Percentiles rank a stretch among this genome's conserved stretches.
Evolutionary conservation across 1,140 invertebrate species (phyloP).

Genomic region (Spodoptera frugiperda): DNA sequence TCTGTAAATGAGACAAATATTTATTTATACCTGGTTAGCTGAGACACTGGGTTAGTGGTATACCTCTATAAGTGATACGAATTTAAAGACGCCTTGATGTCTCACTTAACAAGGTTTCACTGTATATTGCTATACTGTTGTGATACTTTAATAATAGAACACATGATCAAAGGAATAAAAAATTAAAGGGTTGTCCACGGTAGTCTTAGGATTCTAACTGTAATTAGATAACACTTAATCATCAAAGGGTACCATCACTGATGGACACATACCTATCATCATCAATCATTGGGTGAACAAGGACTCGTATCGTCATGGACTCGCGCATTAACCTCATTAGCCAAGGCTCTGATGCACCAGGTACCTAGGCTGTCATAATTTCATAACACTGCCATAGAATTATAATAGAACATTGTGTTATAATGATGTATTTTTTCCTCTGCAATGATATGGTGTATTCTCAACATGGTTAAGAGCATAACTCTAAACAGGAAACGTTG

Average conservation of each 20-base stretch:
- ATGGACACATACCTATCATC: constrained; percentile 1
- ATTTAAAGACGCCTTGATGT: too few species aligned
- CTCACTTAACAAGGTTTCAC: too few species aligned
- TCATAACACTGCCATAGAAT: neutral
- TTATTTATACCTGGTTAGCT: too few species aligned
- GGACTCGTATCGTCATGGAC: neutral
- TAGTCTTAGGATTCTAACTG: neutral
- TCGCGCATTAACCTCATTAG: constrained; percentile 9
- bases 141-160: too few species aligned
- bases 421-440: constrained; percentile 9
- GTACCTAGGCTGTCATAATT: constrained; percentile 10
- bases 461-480: constrained; percentile 1
- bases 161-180: too few species aligned
- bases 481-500: neutral
- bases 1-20: too few species aligned
- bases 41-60: too few species aligned
- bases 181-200: too few species aligned
- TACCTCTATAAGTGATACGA: too few species aligned
- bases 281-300: constrained; percentile 16
- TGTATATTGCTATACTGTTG: too few species aligned
- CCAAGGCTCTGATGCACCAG: neutral
- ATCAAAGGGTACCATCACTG: neutral
- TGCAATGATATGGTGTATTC: neutral
- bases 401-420: constrained; percentile 3
- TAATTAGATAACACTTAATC: neutral